A percentile compares a stretch with the other conserved stretches of the same genome.
Evolutionary conservation across 2,797 vertebrate species (phyloP).

Genomic region (Channa striata): DNA sequence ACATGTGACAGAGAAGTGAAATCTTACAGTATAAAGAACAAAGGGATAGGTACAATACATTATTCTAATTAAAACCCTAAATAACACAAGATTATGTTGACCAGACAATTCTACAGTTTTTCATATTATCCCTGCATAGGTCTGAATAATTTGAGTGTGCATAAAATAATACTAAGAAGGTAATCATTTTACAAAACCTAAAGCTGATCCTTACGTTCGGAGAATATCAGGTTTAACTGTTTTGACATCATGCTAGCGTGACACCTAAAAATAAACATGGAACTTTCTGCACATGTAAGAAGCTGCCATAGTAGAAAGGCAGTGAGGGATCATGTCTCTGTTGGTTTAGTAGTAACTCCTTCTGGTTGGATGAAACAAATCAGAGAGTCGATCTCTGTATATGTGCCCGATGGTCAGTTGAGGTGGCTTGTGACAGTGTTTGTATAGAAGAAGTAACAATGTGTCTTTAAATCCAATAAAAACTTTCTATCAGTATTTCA

Average conservation of each 20-base stretch:
- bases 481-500: no score
- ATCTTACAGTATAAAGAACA: neutral
- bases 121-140: conserved; percentile 15
- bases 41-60: neutral
- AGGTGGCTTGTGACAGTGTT: conserved; percentile 8
- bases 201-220: conserved; percentile 30
- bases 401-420: no score
- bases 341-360: neutral
- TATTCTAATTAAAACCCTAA: no score
- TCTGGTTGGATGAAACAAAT: conserved; percentile 10
- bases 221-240: conserved; percentile 13
- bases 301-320: neutral
- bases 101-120: no score
- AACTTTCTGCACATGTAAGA: conserved; percentile 13
- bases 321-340: neutral
- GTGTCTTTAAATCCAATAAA: no score
- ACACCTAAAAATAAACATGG: conserved; percentile 37
- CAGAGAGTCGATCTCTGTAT: no score
- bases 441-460: neutral
- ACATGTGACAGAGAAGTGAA: no score
- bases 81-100: no score
- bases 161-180: conserved; percentile 44
- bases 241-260: no score
- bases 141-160: conserved; percentile 19
- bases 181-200: conserved; percentile 34